Evolutionary conservation across 2,113 vertebrate genomes (phyloP).

Genomic region (Microcebus murinus): DNA sequence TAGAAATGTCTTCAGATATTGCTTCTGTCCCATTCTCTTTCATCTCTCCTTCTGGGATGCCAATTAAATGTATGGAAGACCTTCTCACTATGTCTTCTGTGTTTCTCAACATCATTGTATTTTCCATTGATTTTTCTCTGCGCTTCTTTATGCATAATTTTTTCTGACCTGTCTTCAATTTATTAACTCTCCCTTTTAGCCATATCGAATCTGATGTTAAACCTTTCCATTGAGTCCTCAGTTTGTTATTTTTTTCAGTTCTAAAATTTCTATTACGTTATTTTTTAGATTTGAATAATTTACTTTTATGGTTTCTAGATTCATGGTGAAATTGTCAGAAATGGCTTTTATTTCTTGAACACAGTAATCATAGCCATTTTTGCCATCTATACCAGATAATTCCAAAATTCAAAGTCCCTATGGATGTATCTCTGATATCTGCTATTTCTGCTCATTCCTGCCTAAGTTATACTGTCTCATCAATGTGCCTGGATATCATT

Average conservation of each 20-base stretch:
- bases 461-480: neutral
- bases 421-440: neutral
- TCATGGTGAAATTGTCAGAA: neutral
- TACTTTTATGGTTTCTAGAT: neutral
- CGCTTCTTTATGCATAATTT: neutral
- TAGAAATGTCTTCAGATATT: neutral
- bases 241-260: neutral
- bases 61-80: neutral
- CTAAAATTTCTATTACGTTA: neutral
- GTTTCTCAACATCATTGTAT: neutral
- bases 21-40: neutral
- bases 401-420: neutral
- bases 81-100: neutral
- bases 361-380: neutral
- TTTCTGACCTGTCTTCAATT: neutral
- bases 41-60: neutral
- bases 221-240: neutral
- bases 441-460: neutral
- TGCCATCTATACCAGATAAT: neutral
- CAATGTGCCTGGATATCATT: neutral
- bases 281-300: neutral
- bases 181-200: neutral
- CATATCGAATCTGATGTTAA: neutral
- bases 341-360: neutral
- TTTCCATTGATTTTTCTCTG: neutral